Conservation (phyloP, 2,888 invertebrate species). For the Drosophila mettleri region DNA sequence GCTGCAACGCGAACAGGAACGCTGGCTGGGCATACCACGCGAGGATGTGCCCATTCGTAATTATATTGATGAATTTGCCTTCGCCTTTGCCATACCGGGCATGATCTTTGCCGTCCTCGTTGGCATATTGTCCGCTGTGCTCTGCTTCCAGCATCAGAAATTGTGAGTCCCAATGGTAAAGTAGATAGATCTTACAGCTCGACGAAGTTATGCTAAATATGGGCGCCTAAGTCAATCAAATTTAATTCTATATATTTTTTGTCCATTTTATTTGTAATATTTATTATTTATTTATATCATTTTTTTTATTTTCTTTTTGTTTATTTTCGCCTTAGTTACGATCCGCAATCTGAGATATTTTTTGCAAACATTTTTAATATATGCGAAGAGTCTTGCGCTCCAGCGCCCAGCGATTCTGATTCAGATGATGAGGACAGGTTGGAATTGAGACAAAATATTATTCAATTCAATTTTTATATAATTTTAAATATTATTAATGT, state of each 20-base stretch:
- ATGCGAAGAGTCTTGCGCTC: slow-evolving; percentile 87
- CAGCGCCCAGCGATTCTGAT: slow-evolving; percentile 53
- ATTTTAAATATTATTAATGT: neutral
- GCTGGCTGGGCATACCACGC: slow-evolving; percentile 87
- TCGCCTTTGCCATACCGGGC: slow-evolving; percentile 90
- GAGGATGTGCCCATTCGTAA: slow-evolving; percentile 88
- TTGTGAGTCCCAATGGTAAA: slow-evolving; percentile 88
- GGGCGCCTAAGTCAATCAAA: too few relatives aligned
- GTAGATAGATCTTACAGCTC: neutral
- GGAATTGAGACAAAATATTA: slow-evolving; percentile 41
- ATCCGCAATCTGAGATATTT: slow-evolving; percentile 88
- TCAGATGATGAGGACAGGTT: slow-evolving; percentile 69
- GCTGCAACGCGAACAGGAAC: slow-evolving; percentile 74
- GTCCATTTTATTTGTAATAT: neutral
- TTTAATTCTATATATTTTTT: too few relatives aligned
- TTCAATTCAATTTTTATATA: neutral
- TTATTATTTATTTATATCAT: neutral
- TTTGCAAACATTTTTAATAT: slow-evolving; percentile 90
- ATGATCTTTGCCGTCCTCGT: slow-evolving; percentile 88
- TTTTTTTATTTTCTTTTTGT: slow-evolving; percentile 23
- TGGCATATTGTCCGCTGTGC: slow-evolving; percentile 89
- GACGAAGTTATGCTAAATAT: neutral
- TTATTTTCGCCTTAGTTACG: slow-evolving; percentile 85
- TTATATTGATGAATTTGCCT: slow-evolving; percentile 89
- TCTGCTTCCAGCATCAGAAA: slow-evolving; percentile 91